phyloP scores from a whole-genome alignment of 2,113 vertebrate genomes.

The Aspidoscelis tigris region DNA sequence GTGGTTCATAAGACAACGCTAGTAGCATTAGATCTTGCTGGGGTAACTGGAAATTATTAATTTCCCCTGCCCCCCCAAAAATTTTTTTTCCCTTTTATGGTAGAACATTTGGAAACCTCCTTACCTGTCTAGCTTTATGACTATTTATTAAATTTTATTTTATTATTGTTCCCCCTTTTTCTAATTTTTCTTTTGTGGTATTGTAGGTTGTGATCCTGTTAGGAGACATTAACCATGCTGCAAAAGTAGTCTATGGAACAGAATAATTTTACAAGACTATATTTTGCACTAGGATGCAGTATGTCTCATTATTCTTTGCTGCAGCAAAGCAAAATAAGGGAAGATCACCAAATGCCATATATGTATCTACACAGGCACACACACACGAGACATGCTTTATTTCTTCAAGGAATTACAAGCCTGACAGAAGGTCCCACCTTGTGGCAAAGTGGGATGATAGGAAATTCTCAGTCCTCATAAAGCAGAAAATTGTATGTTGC shows the following conservation, averaged over 20 bases:
- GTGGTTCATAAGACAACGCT: too few species aligned
- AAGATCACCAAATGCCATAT: neutral
- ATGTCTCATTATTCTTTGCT: slow-evolving; percentile 7
- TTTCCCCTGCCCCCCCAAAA: too few species aligned
- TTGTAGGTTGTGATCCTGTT: neutral
- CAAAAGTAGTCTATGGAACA: neutral
- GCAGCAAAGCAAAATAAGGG: neutral
- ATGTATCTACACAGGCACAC: neutral
- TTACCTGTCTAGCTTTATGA: too few species aligned
- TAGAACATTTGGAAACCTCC: too few species aligned
- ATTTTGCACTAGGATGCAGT: neutral
- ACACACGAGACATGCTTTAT: neutral
- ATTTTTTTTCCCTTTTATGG: too few species aligned
- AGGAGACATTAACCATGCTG: neutral
- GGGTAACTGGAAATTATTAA: too few species aligned
- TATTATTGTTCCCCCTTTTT: too few species aligned
- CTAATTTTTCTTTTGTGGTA: too few species aligned
- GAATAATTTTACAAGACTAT: neutral
- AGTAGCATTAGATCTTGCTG: too few species aligned
- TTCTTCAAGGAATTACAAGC: neutral
- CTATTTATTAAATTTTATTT: too few species aligned
- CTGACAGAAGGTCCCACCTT: neutral
- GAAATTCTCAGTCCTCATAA: neutral
- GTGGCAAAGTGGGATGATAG: neutral
- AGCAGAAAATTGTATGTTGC: neutral